Base-by-base conservation (phyloP, 2,888 invertebrate species). In the Pandemis corylana region DNA sequence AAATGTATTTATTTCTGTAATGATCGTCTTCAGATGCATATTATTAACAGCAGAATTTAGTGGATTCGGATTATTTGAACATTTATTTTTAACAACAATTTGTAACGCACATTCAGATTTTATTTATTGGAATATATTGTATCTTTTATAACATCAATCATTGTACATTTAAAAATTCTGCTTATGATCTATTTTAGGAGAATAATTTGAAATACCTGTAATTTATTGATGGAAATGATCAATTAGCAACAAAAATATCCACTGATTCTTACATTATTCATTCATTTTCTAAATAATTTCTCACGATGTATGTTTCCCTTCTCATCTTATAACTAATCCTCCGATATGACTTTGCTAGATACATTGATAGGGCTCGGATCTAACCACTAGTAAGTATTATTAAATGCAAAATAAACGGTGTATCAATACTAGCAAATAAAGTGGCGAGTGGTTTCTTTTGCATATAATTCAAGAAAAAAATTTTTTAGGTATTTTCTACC, bases 341-440 rank as follows among this genome's bases (percentile, higher is more conserved):
- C 62, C 67, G 67, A 68, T 81, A 87, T 79, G 78, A 80, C 80
- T 83, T 84, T 84, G 83, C 80, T 82, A 80, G 80, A 85, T 83
- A 85, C 68, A 68, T 78, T 81, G 80, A 85, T 88, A 86, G 88
- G 89, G 89, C 87, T 90, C 89, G 87, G 89, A 89, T 88, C 82
- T 80, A 84, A 85, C 84, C 78, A 83, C 84, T 87, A 87, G 86
- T 67, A 87, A 82, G 59, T 82, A 84, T 80, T 85, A 88, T 83
- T 90, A 90, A 91, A 92, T 92, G 91, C 90, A 90, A 90, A 87
- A 80, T 80, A 87, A 87, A 78, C 82, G 80, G 63, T 76, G 76
- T 76, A 77, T 79, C 71, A 65, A 73, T 62, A 80, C 82, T 81
- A 85, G 83, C 85, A 85, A 87, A 87, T 80, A 80, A 59, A 20